Conservation (phyloP, 2,888 invertebrate species). For the Scrobipalpa costella region DNA sequence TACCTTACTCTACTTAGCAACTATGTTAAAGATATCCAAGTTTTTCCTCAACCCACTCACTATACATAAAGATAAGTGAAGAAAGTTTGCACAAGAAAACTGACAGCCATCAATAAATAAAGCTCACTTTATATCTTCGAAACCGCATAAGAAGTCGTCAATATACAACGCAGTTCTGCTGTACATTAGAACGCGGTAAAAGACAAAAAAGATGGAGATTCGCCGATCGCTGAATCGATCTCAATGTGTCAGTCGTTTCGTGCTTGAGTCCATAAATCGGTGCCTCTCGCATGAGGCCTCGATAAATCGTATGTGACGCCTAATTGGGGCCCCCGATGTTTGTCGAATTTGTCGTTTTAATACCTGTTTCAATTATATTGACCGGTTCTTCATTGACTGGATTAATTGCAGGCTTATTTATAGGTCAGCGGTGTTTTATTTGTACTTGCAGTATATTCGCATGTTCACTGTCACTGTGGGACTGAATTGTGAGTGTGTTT, state of each 20-base stretch:
- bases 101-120: slow-evolving; percentile 15
- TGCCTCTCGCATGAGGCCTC: slow-evolving; percentile 37
- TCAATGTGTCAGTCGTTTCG: slow-evolving; percentile 35
- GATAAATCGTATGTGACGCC: slow-evolving; percentile 45
- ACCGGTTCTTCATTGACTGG: slow-evolving; percentile 35
- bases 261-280: slow-evolving; percentile 48
- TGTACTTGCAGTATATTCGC: slow-evolving; percentile 9
- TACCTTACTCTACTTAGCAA: background rate
- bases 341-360: slow-evolving; percentile 52
- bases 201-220: background rate
- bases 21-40: background rate
- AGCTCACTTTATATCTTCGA: slow-evolving; percentile 12
- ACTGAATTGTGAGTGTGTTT: slow-evolving; percentile 7
- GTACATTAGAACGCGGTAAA: background rate
- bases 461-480: slow-evolving; percentile 8
- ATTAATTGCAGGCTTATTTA: slow-evolving; percentile 27
- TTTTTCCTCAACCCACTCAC: slow-evolving; percentile 11
- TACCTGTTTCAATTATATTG: slow-evolving; percentile 48
- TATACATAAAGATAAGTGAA: background rate
- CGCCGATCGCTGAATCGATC: slow-evolving; percentile 26
- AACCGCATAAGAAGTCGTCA: slow-evolving; percentile 4
- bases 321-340: slow-evolving; percentile 50
- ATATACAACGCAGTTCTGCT: background rate
- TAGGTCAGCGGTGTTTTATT: slow-evolving; percentile 1
- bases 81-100: slow-evolving; percentile 10